Percentiles rank a stretch among this genome's conserved stretches.
These are phyloP conservation scores for Glaucopsyche alexis DNA, from an alignment of 2,888 invertebrate genomes.

Conservation along the genomic window DNA sequence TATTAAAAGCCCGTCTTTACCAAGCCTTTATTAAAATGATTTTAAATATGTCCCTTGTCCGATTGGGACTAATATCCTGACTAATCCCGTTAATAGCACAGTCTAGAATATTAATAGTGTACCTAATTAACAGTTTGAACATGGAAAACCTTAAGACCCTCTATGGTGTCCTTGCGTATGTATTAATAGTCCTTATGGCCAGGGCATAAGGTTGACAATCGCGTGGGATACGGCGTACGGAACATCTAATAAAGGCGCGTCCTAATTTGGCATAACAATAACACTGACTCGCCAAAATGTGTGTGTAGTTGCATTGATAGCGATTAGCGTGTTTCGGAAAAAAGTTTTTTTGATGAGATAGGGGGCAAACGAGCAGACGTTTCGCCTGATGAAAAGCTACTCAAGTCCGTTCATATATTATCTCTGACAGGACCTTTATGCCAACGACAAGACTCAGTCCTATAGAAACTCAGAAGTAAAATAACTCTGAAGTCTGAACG, in stretches of 20 bases:
- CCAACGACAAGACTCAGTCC: too few species aligned
- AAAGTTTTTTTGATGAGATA: too few species aligned
- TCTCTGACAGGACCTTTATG: too few species aligned
- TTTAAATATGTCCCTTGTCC: background rate
- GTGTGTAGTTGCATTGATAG: slow-evolving; percentile 25
- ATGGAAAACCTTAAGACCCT: background rate
- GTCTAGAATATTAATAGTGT: slow-evolving; percentile 19
- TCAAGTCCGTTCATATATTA: too few species aligned
- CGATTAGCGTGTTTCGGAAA: background rate
- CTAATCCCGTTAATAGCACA: slow-evolving; percentile 19
- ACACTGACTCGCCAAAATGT: slow-evolving; percentile 41
- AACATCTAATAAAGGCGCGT: slow-evolving; percentile 41
- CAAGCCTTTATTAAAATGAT: too few species aligned
- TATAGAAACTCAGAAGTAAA: too few species aligned
- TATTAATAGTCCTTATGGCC: background rate
- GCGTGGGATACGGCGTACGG: slow-evolving; percentile 24
- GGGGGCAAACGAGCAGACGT: too few species aligned
- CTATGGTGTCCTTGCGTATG: background rate
- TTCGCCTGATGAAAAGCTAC: too few species aligned
- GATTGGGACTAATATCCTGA: slow-evolving; percentile 1
- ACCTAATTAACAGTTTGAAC: slow-evolving; percentile 21
- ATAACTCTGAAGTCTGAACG: too few species aligned
- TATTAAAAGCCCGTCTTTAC: too few species aligned
- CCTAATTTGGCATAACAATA: slow-evolving; percentile 56
- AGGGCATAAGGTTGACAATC: background rate